Base-by-base conservation (phyloP, 2,797 vertebrate species). In the Falco concolor region DNA sequence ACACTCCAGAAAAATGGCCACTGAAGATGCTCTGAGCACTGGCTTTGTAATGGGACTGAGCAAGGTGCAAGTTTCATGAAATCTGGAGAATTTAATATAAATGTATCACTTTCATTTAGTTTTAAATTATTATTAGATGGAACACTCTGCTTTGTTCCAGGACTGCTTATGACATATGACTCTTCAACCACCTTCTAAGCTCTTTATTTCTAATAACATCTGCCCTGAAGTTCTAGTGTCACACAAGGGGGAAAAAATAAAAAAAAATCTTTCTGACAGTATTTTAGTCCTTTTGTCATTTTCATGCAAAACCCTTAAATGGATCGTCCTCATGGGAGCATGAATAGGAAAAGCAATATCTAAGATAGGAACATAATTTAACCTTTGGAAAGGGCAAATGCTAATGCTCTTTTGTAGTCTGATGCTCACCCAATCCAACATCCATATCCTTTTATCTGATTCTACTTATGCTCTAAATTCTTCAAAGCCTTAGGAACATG, bases 371-470 rank as follows among this genome's bases (percentile, higher is more conserved):
- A 85, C 36, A 36, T n/a, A 84, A 78, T 91, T 94, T 90, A 87
- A 79, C 80, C 80, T 93, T 86, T 94, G 28, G 25, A 87, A 94
- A 96, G 86, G 80, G n/a, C 28, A 94, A 69, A 95, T 86, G 54
- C 47, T 95, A 93, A 90, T 73, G 67, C 19, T 93, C 28, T 79
- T 89, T 95, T 90, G 56, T 91, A 91, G 90, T 87, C 85, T 94
- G 32, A 69, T 84, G 49, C 27, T 88, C 91, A 52, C 59, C 34
- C 87, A 79, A 82, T 83, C 56, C 72, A 85, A 32, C 36, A 75
- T 69, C 40, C 36, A 72, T 56, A 72, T 73, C 59, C 32, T 93
- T 95, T 93, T 50, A 75, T 89, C 61, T 84, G 24, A 42, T 79
- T 84, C 44, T 90, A 38, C 36, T 81, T 65, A 49, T 24, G 30